Evolutionary conservation across 2,888 invertebrate species (phyloP).

Genomic region (Aphodius granarius): DNA sequence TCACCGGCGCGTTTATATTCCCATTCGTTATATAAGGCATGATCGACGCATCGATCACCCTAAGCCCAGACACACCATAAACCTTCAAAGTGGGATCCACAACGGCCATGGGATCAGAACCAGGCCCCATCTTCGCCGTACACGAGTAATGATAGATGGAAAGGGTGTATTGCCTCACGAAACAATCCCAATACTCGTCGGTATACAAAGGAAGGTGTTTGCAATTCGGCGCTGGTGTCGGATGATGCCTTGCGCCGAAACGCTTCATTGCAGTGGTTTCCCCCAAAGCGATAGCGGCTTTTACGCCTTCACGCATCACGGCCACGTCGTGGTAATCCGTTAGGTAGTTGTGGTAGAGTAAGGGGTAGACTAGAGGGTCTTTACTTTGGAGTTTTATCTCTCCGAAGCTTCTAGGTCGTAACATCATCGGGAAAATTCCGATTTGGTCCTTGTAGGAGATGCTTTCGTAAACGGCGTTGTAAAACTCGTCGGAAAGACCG

Average conservation of each 20-base stretch:
- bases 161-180: constrained; percentile 81
- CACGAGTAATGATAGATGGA: constrained; percentile 87
- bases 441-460: constrained; percentile 77
- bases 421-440: constrained; percentile 85
- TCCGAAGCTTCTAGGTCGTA: constrained; percentile 86
- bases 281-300: constrained; percentile 79
- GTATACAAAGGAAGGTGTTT: constrained; percentile 75
- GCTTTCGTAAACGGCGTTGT: constrained; percentile 71
- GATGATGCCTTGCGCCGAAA: constrained; percentile 49
- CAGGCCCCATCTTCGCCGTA: constrained; percentile 83
- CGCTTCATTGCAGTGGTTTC: constrained; percentile 58
- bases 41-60: constrained; percentile 84
- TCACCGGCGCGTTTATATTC: constrained; percentile 82
- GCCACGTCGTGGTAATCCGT: constrained; percentile 83
- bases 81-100: constrained; percentile 78
- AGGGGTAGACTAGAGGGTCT: constrained; percentile 76
- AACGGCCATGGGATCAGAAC: constrained; percentile 76
- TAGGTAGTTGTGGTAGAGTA: constrained; percentile 90
- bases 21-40: constrained; percentile 86
- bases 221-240: constrained; percentile 77
- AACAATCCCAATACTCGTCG: constrained; percentile 87
- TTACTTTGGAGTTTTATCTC: constrained; percentile 65
- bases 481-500: constrained; percentile 79
- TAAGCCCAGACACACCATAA: constrained; percentile 74
- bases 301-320: constrained; percentile 83